Conservation (phyloP, 1,140 invertebrate species). For the Tenebrio molitor region DNA sequence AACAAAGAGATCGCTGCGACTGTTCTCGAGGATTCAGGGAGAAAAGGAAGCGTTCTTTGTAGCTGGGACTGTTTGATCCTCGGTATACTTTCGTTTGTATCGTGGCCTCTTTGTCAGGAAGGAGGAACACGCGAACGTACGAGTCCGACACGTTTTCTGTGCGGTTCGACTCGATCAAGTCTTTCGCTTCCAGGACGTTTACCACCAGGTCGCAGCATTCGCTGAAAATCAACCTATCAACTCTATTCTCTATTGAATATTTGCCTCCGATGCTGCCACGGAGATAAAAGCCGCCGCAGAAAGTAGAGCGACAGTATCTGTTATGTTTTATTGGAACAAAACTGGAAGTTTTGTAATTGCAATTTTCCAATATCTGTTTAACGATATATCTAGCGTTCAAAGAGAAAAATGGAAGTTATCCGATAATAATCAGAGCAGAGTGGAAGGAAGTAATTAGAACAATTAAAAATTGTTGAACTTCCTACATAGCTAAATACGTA, state of each 20-base stretch:
- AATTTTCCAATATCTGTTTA: no score
- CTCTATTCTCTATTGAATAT: no score
- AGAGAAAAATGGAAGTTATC: no score
- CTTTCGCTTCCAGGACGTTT: conserved; percentile 82
- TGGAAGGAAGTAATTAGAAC: no score
- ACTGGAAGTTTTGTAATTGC: no score
- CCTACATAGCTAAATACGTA: no score
- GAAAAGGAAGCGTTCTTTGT: conserved; percentile 83
- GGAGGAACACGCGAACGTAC: conserved; percentile 81
- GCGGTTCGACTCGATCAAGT: conserved; percentile 75
- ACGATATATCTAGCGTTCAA: no score
- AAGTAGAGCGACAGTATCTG: no score
- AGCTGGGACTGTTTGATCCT: conserved; percentile 77
- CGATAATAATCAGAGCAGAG: no score
- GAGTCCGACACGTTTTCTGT: conserved; percentile 76
- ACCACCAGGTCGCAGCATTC: conserved; percentile 80
- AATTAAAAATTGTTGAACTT: no score
- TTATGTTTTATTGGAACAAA: no score
- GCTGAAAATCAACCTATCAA: conserved; percentile 65
- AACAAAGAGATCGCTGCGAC: conserved; percentile 69
- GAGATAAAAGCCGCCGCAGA: conserved; percentile 5
- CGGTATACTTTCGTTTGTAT: conserved; percentile 83
- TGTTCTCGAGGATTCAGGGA: conserved; percentile 72
- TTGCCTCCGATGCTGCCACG: no score
- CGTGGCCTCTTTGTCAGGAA: conserved; percentile 79